Base-by-base conservation (phyloP, 2,113 vertebrate genomes). In the Pica pica region DNA sequence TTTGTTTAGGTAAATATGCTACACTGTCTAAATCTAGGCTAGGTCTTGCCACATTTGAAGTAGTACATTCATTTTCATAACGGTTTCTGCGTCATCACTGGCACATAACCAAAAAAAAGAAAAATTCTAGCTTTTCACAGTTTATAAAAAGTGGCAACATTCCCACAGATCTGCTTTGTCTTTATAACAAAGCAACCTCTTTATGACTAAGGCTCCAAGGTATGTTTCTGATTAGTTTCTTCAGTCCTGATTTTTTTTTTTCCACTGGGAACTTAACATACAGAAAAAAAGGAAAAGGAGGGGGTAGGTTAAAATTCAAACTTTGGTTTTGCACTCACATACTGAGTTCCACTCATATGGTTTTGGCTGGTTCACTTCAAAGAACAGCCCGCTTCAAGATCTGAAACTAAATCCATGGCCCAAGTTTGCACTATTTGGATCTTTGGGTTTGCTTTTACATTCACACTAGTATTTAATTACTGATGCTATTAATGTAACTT, bases 171-270 rank as follows among this genome's bases (percentile, higher is more conserved):
- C 83, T 91, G 61, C 60, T 88, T 94, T 87, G 63, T 87, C 77
- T 71, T 84, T 70, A 55, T 71, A 96, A 87, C 42, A 95, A 91
- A 92, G 69, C 30, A 87, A 81, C 26, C 67, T 77, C 47, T 93
- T 80, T 70, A 68, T 75, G 64, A 92, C 41, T 91, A 56, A 89
- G 31, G 49, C 68, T 91, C 30, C 69, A 87, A 68, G 57, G 18
- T 91, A 83, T 82, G 57, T 87, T 89, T 96, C 83, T 69, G 49
- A 93, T 89, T 89, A 90, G 39, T 93, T 89, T 90, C 75, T 86
- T 75, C 56, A 89, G 7, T 75, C 17, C 23, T 16, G 49, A 11
- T 21, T 82, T 76, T 75, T 5, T 24, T 76, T 70, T 74, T 76
- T 3, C 71, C 30, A 46, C n/a, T 52, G 64, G 27, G 61, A 91